phyloP scores from a whole-genome alignment of 2,113 vertebrate species.

The Pao palembangensis region DNA sequence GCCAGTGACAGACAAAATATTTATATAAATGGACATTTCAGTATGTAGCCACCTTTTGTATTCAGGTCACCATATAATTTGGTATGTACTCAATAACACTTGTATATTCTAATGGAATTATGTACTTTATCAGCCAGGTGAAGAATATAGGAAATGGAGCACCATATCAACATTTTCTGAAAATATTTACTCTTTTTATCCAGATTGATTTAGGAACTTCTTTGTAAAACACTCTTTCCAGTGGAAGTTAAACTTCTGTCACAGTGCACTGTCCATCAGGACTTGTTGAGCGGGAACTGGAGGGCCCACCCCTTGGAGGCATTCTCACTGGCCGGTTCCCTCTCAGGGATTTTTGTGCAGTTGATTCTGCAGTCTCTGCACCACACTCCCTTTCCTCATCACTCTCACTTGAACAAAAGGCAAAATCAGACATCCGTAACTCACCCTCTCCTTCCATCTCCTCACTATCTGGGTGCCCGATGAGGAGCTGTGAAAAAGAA shows the following conservation, averaged over 20 bases:
- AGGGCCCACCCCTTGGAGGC: constrained; percentile 70
- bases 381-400: constrained; percentile 72
- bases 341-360: constrained; percentile 61
- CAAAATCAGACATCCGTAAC: constrained; percentile 77
- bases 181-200: no score
- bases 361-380: constrained; percentile 29
- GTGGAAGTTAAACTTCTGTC: constrained; percentile 84
- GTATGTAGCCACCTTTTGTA: no score
- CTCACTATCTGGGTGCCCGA: constrained; percentile 77
- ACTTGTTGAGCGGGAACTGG: constrained; percentile 80
- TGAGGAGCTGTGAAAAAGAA: constrained; percentile 85
- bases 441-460: constrained; percentile 77
- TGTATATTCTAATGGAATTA: no score
- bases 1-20: constrained; percentile 2
- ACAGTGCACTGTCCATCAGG: constrained; percentile 95
- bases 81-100: no score
- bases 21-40: no score
- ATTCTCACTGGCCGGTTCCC: constrained; percentile 75
- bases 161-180: no score
- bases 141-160: no score
- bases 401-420: constrained; percentile 82
- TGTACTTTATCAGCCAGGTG: background rate
- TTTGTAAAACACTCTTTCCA: constrained; percentile 24
- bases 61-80: no score
- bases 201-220: constrained; percentile 6